Conservation (phyloP, 2,888 invertebrate species). For the Andrena flavipes region DNA sequence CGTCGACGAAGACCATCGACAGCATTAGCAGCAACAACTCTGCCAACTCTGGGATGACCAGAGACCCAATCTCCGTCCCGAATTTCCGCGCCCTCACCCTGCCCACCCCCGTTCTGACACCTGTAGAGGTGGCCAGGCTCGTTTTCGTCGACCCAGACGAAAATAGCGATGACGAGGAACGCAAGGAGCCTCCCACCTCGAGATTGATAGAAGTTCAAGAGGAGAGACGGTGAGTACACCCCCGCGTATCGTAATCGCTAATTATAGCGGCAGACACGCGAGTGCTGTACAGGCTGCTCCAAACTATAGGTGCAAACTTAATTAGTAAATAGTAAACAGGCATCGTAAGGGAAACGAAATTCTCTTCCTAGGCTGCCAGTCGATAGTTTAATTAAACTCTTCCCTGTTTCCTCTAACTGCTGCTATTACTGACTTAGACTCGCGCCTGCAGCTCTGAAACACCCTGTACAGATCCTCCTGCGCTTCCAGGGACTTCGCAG, state of each 20-base stretch:
- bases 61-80: constrained; percentile 91
- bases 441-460: not conserved
- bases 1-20: constrained; percentile 76
- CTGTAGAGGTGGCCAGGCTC: constrained; percentile 89
- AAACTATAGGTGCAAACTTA: not conserved
- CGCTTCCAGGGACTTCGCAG: constrained; percentile 83
- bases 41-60: constrained; percentile 84
- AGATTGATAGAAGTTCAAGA: constrained; percentile 83
- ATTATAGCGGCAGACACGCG: not conserved
- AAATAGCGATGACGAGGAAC: constrained; percentile 86
- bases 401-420: no score
- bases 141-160: constrained; percentile 90
- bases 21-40: constrained; percentile 80
- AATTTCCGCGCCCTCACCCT: constrained; percentile 89
- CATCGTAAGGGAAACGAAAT: no score
- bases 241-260: not conserved
- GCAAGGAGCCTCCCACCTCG: constrained; percentile 80
- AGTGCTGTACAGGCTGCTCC: not conserved
- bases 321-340: no score
- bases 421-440: no score
- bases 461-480: not conserved
- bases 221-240: constrained; percentile 74
- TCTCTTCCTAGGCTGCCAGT: no score
- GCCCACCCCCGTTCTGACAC: constrained; percentile 89
- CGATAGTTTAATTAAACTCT: no score